Evolutionary conservation across 2,113 vertebrate genomes (phyloP).

Genomic region (Chrysochloris asiatica): DNA sequence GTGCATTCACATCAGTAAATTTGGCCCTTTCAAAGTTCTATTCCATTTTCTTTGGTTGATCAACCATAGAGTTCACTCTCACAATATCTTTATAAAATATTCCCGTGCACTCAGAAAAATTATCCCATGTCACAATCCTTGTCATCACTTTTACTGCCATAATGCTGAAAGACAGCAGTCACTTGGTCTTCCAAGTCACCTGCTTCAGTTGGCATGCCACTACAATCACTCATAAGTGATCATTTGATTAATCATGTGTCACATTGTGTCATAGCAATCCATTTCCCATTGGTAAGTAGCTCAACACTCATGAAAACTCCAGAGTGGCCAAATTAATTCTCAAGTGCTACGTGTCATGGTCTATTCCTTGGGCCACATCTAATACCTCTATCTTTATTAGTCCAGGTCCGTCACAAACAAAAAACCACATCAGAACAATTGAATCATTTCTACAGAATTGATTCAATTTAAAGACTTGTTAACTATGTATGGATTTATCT

Average conservation of each 20-base stretch:
- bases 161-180: neutral
- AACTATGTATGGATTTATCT: too few relatives aligned
- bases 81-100: neutral
- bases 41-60: neutral
- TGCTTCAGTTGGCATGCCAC: neutral
- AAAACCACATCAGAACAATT: neutral
- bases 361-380: neutral
- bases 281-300: neutral
- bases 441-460: neutral
- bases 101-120: neutral
- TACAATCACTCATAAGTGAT: neutral
- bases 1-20: neutral
- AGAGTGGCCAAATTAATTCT: constrained; percentile 6
- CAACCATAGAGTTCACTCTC: too few relatives aligned
- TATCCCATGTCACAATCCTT: neutral
- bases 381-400: neutral
- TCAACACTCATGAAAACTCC: neutral
- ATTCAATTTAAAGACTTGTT: too few relatives aligned
- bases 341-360: neutral
- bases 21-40: too few relatives aligned
- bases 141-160: neutral
- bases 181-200: neutral
- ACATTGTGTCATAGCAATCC: neutral
- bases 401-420: neutral
- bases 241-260: neutral